Evolutionary conservation across 37 sponge, comb jelly and placozoan genomes (phyloP), one percentile per base, ranked within the genome.

Genomic region (Hormiphora californensis): DNA sequence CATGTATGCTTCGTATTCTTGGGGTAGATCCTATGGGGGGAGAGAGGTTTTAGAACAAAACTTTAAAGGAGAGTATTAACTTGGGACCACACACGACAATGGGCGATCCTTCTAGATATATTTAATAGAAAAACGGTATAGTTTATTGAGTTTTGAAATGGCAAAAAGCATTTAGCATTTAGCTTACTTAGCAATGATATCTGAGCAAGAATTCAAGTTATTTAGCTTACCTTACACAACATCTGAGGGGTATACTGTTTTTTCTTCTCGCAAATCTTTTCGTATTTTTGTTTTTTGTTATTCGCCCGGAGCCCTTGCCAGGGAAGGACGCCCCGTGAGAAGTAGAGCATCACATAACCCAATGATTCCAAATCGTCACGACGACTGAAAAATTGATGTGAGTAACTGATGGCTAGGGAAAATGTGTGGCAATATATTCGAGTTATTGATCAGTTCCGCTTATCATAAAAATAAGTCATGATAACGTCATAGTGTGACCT

Each of bases 281-380:
- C 81, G 27, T 73, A 73, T 39, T 73, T 73, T 28, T 73, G 81
- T 73, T 73, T 73, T 36, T 73, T 73, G 81, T 73, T 73, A 30
- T 73, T 73, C 23, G 81, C 81, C 8, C 81, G 81, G 49, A 73
- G 81, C 25, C 81, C 81, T 36, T 73, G 81, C 81, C 81, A 73
- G 25, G 81, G 81, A 21, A 73, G 43, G 23, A 44, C 43, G 49
- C 81, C 81, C 23, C 43, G 40, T 25, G 28, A 25, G 46, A 73
- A 73, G 81, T 73, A 73, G 4, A 73, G 46, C 81, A 73, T 73
- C 43, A 73, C 81, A 49, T 73, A 73, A 0, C 81, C 81, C 2
- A 73, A 30, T 7, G 81, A 73, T 30, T 73, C 81, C 36, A 73
- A 28, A 28, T 73, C 81, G 46, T 73, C 81, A 22, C 81, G 34